A percentile compares a stretch with the other conserved stretches of the same genome.
phyloP scores from a whole-genome alignment of 1,140 invertebrate genomes.

The Cydia pomonella region DNA sequence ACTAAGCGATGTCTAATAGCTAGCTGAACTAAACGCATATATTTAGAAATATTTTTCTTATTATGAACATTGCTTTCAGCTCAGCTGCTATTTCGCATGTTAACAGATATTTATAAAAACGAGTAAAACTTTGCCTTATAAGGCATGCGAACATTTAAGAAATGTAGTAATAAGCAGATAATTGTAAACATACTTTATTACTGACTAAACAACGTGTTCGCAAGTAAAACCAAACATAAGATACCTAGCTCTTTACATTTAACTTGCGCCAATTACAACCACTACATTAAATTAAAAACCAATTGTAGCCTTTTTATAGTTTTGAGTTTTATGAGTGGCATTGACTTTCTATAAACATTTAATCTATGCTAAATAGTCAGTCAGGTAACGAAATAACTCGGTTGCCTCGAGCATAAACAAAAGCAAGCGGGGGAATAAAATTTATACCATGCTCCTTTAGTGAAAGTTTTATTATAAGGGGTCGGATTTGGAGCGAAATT shows the following conservation, averaged over 20 bases:
- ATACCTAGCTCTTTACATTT: not conserved
- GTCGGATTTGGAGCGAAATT: conserved; percentile 50
- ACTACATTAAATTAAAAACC: not conserved
- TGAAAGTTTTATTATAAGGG: conserved; percentile 62
- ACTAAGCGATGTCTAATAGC: too few relatives aligned
- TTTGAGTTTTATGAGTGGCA: conserved; percentile 1
- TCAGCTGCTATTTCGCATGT: not conserved
- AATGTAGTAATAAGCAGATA: not conserved
- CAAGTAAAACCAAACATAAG: not conserved
- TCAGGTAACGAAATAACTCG: conserved; percentile 57
- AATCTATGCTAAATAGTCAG: conserved; percentile 45
- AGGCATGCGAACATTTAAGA: not conserved
- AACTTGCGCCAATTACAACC: not conserved
- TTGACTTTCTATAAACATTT: conserved; percentile 33
- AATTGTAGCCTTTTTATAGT: not conserved
- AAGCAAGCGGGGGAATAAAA: conserved; percentile 49
- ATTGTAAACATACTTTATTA: too few relatives aligned
- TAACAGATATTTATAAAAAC: not conserved
- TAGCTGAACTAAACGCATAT: too few relatives aligned
- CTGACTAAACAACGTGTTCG: not conserved
- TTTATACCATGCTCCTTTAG: conserved; percentile 57
- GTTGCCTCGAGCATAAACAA: conserved; percentile 51
- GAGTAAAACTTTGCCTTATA: not conserved
- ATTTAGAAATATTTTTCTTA: too few relatives aligned
- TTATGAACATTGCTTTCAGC: too few relatives aligned